phyloP scores from a whole-genome alignment of 1,140 invertebrate species.

The Lepeophtheirus salmonis region DNA sequence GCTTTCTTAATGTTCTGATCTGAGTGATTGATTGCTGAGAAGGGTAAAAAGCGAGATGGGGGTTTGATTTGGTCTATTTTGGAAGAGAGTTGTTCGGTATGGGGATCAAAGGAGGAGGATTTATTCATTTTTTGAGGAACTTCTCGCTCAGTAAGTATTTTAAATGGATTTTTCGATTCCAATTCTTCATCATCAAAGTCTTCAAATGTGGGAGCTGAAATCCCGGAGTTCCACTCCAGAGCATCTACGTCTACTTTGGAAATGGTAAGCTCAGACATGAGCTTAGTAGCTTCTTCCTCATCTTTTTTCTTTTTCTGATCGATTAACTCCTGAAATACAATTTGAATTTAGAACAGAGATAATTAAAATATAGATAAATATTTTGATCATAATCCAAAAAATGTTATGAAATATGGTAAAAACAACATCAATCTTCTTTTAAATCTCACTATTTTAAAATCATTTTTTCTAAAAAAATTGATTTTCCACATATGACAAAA shows the following conservation, averaged over 20 bases:
- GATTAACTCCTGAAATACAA: not conserved
- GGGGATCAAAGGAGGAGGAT: not conserved
- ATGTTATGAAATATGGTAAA: too few species aligned
- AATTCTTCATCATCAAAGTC: not conserved
- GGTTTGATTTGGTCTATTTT: not conserved
- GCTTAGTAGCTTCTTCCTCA: not conserved
- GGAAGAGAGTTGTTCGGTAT: not conserved
- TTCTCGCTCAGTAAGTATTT: not conserved
- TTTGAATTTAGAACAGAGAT: not conserved
- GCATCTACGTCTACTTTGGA: not conserved
- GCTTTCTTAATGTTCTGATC: not conserved
- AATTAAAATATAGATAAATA: too few species aligned
- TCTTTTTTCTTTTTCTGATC: not conserved
- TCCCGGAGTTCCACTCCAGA: not conserved
- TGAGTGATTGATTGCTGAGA: not conserved
- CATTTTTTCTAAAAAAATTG: too few species aligned
- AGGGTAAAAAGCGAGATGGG: not conserved
- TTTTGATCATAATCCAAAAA: too few species aligned
- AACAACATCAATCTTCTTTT: too few species aligned
- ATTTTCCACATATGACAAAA: too few species aligned
- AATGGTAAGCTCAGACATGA: not conserved
- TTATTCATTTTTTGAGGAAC: too few species aligned
- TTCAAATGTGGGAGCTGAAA: not conserved
- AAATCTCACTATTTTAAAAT: too few species aligned
- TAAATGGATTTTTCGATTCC: too few species aligned